A percentile compares a stretch with the other conserved stretches of the same genome.
Evolutionary conservation across 2,888 invertebrate genomes (phyloP).

Genomic region (Coenonympha glycerion): DNA sequence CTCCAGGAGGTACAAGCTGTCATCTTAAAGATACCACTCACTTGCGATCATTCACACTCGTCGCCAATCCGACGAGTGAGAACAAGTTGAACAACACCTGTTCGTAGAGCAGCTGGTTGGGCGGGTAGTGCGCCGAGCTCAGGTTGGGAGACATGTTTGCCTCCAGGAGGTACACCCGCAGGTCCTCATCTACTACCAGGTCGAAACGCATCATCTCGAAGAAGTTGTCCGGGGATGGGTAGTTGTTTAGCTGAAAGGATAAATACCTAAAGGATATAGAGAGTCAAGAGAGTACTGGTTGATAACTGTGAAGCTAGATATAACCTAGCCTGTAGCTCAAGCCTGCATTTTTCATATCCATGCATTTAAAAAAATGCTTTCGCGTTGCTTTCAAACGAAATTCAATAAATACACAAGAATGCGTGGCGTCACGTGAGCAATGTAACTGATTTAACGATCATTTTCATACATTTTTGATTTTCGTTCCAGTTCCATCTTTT

Average conservation of each 20-base stretch:
- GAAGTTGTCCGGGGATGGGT: conserved; percentile 80
- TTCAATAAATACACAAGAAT: too few relatives aligned
- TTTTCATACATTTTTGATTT: too few relatives aligned
- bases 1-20: conserved; percentile 94
- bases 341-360: too few relatives aligned
- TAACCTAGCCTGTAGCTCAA: too few relatives aligned
- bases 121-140: conserved; percentile 93
- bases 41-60: not conserved
- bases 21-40: conserved; percentile 2
- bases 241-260: conserved; percentile 53
- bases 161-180: conserved; percentile 93
- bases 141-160: conserved; percentile 99
- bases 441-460: too few relatives aligned
- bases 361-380: too few relatives aligned
- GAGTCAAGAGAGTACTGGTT: too few relatives aligned
- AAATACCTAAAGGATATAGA: too few relatives aligned
- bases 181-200: conserved; percentile 89
- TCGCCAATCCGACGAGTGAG: conserved; percentile 80
- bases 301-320: too few relatives aligned
- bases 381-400: too few relatives aligned
- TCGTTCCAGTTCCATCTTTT: too few relatives aligned
- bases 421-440: too few relatives aligned
- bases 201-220: conserved; percentile 98
- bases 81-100: conserved; percentile 92
- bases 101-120: conserved; percentile 91